These are phyloP conservation scores for Pomacea canaliculata DNA, from an alignment of 2,888 invertebrate genomes.

Conservation along the genomic window DNA sequence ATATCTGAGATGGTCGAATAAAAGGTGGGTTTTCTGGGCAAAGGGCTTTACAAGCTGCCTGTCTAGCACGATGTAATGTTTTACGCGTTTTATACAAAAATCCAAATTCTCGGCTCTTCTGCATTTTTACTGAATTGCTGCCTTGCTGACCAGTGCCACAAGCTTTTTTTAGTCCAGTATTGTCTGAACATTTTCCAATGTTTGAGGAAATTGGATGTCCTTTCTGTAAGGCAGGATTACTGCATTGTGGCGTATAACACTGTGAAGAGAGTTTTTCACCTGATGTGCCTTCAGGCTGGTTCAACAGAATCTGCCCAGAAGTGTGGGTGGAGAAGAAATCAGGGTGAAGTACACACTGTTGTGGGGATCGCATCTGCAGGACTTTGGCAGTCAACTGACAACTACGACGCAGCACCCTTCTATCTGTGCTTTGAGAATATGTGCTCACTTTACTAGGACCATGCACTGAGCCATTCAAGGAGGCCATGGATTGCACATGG, in stretches of 20 bases:
- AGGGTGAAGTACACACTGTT: background rate
- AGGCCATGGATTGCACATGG: background rate
- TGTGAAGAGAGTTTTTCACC: too few species aligned
- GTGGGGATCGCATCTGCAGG: slow-evolving; percentile 24
- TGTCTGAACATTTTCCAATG: too few species aligned
- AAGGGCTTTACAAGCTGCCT: slow-evolving; percentile 37
- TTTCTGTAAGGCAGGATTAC: too few species aligned
- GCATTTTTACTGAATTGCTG: slow-evolving; percentile 5
- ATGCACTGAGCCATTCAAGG: slow-evolving; percentile 1
- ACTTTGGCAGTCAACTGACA: slow-evolving; percentile 26
- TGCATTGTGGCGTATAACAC: too few species aligned
- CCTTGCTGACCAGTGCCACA: background rate
- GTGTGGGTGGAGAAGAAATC: too few species aligned
- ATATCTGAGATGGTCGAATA: slow-evolving; percentile 13
- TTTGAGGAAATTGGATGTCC: too few species aligned
- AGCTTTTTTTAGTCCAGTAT: too few species aligned
- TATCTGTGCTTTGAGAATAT: background rate
- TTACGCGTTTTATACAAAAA: slow-evolving; percentile 36
- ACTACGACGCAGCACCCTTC: background rate
- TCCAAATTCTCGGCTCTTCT: slow-evolving; percentile 20
- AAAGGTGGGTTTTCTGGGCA: slow-evolving; percentile 37
- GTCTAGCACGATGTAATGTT: slow-evolving; percentile 32
- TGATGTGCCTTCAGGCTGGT: too few species aligned
- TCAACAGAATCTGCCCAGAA: too few species aligned
- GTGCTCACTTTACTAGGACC: slow-evolving; percentile 3